These are phyloP conservation scores for Diarsia rubi DNA, from an alignment of 2,888 invertebrate species.

Conservation along the genomic window DNA sequence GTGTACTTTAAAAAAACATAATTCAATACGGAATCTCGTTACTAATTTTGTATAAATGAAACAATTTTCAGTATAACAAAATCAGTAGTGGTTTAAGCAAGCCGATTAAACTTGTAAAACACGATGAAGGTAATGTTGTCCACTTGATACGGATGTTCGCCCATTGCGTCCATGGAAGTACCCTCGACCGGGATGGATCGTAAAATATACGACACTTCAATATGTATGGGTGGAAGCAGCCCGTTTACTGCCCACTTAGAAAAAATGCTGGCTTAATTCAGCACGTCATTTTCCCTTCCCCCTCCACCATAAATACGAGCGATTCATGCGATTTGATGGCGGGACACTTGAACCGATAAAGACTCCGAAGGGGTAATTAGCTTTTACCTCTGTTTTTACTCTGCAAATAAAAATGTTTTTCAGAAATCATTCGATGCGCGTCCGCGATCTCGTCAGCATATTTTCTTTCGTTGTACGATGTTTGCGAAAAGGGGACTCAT, in stretches of 20 bases:
- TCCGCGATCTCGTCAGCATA: conserved; percentile 67
- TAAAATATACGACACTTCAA: conserved; percentile 90
- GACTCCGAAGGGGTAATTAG: conserved; percentile 82
- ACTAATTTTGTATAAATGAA: background rate
- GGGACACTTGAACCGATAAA: conserved; percentile 79
- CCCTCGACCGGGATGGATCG: conserved; percentile 86
- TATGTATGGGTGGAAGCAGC: conserved; percentile 84
- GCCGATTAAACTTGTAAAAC: conserved; percentile 79
- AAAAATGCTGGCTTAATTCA: conserved; percentile 90
- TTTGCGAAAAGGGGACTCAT: conserved; percentile 70
- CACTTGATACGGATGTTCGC: conserved; percentile 84
- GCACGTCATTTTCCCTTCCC: conserved; percentile 81
- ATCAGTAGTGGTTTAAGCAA: conserved; percentile 57
- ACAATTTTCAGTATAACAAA: background rate
- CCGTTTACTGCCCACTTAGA: conserved; percentile 89
- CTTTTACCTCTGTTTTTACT: conserved; percentile 73
- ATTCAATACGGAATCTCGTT: background rate
- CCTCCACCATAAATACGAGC: conserved; percentile 82
- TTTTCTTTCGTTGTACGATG: conserved; percentile 69
- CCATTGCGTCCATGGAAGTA: conserved; percentile 77
- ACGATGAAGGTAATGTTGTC: conserved; percentile 85
- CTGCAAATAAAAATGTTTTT: conserved; percentile 52
- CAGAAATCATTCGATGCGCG: conserved; percentile 62
- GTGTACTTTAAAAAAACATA: background rate
- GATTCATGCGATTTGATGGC: conserved; percentile 85